Evolutionary conservation across 2,797 vertebrate genomes (phyloP).

Genomic region (Pagetopsis macropterus): DNA sequence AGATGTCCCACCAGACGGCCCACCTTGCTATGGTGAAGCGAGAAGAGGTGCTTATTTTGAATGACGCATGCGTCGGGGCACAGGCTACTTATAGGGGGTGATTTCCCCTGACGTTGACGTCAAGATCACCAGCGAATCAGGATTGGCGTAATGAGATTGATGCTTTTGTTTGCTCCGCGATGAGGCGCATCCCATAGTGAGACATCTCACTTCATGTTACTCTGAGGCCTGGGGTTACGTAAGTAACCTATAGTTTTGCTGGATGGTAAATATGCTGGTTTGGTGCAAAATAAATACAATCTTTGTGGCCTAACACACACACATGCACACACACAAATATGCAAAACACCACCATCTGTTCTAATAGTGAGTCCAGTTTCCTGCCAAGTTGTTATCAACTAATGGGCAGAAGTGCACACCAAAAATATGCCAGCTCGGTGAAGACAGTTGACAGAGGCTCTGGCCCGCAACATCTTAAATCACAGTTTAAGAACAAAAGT

Average conservation of each 20-base stretch:
- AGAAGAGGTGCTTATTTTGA: no score
- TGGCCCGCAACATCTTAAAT: slow-evolving; percentile 43
- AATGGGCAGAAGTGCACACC: slow-evolving; percentile 59
- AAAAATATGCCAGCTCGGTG: slow-evolving; percentile 47
- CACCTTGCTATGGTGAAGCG: no score
- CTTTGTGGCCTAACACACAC: slow-evolving; percentile 42
- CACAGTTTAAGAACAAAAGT: slow-evolving; percentile 23
- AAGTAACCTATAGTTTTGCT: slow-evolving; percentile 18
- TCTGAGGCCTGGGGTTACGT: no score
- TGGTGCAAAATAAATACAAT: slow-evolving; percentile 64
- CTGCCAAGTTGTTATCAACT: slow-evolving; percentile 74
- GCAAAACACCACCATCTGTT: slow-evolving; percentile 69
- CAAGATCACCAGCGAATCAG: no score
- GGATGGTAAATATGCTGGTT: slow-evolving; percentile 67
- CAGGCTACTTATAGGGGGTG: no score
- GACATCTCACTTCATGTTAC: no score
- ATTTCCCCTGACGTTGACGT: no score
- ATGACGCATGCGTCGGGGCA: no score
- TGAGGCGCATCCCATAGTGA: no score
- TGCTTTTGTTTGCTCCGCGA: no score
- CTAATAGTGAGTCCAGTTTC: slow-evolving; percentile 61
- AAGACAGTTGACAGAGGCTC: slow-evolving; percentile 44
- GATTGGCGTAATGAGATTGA: no score
- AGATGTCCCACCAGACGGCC: no score
- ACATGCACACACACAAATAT: slow-evolving; percentile 18